These are phyloP conservation scores for Atractosteus spatula DNA, from an alignment of 2,113 vertebrate genomes.

Conservation along the genomic window DNA sequence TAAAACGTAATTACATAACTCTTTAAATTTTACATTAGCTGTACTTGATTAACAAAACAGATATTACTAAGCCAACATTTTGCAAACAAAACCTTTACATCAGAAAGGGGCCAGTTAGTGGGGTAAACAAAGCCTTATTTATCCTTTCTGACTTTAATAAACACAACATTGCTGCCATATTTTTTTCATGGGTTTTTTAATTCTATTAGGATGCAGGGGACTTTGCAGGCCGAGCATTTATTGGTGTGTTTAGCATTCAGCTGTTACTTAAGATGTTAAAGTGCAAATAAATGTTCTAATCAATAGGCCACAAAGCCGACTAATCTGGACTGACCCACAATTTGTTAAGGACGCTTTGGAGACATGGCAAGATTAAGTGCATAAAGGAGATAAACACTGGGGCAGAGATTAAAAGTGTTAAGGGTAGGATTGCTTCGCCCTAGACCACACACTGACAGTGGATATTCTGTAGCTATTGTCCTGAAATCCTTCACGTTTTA, in stretches of 20 bases:
- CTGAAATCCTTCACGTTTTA: slow-evolving; percentile 60
- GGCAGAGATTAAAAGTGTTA: slow-evolving; percentile 87
- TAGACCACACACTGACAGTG: slow-evolving; percentile 95
- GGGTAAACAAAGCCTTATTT: neutral
- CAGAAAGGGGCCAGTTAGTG: no score
- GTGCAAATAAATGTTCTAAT: slow-evolving; percentile 79
- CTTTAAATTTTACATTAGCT: no score
- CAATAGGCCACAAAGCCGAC: slow-evolving; percentile 74
- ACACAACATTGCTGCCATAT: slow-evolving; percentile 9
- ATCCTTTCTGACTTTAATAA: neutral
- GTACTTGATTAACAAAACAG: no score
- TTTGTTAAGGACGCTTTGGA: slow-evolving; percentile 81
- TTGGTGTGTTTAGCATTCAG: slow-evolving; percentile 74
- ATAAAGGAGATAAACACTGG: slow-evolving; percentile 77
- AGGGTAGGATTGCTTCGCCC: slow-evolving; percentile 63
- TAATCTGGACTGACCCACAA: slow-evolving; percentile 87
- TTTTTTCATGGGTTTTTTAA: slow-evolving; percentile 44
- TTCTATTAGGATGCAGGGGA: slow-evolving; percentile 28
- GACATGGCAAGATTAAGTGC: slow-evolving; percentile 84
- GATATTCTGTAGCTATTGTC: slow-evolving; percentile 79
- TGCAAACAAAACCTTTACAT: no score
- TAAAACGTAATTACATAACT: no score
- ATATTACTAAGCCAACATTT: no score
- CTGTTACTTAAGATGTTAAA: slow-evolving; percentile 88
- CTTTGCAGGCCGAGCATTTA: slow-evolving; percentile 18